These are phyloP conservation scores for Chrysolina haemoptera DNA, from an alignment of 2,888 invertebrate species.

Conservation along the genomic window DNA sequence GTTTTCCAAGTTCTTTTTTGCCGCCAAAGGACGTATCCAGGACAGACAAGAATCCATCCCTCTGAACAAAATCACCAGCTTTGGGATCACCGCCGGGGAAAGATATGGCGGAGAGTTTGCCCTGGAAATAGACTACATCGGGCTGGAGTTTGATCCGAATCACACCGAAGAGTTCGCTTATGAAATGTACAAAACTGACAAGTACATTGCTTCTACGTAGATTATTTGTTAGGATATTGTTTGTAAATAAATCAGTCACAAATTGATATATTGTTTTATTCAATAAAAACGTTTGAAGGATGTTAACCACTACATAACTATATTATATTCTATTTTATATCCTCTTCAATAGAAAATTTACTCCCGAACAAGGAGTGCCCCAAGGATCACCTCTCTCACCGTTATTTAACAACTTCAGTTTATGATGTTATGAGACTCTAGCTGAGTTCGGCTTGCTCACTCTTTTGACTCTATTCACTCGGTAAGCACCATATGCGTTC, in stretches of 20 bases:
- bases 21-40: slow-evolving; percentile 88
- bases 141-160: slow-evolving; percentile 84
- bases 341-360: too few relatives aligned
- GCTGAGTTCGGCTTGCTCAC: too few relatives aligned
- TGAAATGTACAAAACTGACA: slow-evolving; percentile 87
- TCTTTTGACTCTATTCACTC: too few relatives aligned
- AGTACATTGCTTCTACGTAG: slow-evolving; percentile 78
- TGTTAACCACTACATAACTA: too few relatives aligned
- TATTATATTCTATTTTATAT: too few relatives aligned
- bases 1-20: slow-evolving; percentile 91
- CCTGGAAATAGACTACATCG: slow-evolving; percentile 95
- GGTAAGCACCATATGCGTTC: too few relatives aligned
- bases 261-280: too few relatives aligned
- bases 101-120: slow-evolving; percentile 86
- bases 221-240: background rate
- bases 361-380: too few relatives aligned
- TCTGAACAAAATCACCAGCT: slow-evolving; percentile 76
- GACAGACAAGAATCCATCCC: slow-evolving; percentile 82
- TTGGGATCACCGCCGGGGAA: slow-evolving; percentile 89
- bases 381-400: too few relatives aligned
- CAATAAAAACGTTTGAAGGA: background rate
- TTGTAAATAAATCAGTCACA: background rate
- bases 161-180: slow-evolving; percentile 92
- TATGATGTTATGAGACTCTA: too few relatives aligned
- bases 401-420: too few relatives aligned